phyloP scores from a whole-genome alignment of 2,113 vertebrate species.

The Raphicerus campestris region DNA sequence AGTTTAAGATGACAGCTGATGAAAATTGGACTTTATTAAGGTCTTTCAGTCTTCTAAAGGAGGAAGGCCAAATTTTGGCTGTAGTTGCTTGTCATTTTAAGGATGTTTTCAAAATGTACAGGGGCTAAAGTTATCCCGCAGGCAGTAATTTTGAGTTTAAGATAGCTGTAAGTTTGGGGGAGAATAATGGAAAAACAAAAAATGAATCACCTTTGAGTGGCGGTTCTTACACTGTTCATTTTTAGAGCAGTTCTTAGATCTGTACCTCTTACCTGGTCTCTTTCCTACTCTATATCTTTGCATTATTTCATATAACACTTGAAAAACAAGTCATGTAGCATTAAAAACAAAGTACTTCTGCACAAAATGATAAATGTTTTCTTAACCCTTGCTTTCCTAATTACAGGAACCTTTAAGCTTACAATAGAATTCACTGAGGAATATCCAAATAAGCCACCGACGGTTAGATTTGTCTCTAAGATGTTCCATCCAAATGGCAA shows the following conservation, averaged over 20 bases:
- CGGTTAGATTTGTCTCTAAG: slow-evolving; percentile 99
- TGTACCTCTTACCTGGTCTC: not conserved
- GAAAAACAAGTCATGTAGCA: not conserved
- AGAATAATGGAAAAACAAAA: slow-evolving; percentile 5
- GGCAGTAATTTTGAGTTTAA: slow-evolving; percentile 42
- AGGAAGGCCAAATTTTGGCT: not conserved
- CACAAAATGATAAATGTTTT: slow-evolving; percentile 25
- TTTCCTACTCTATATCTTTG: not conserved
- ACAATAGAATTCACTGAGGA: slow-evolving; percentile 99
- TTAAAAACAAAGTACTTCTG: slow-evolving; percentile 41
- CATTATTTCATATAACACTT: slow-evolving; percentile 26
- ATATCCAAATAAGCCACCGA: slow-evolving; percentile 98
- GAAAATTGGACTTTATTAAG: slow-evolving; percentile 28
- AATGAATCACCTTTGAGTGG: not conserved
- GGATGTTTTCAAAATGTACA: slow-evolving; percentile 10
- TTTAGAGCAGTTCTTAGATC: slow-evolving; percentile 9
- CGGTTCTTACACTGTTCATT: not conserved
- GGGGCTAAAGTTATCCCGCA: not conserved
- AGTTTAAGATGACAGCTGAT: slow-evolving; percentile 19
- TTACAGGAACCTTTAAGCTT: slow-evolving; percentile 97
- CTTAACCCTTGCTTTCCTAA: slow-evolving; percentile 61
- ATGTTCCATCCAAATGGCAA: slow-evolving; percentile 99
- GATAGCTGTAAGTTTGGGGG: not conserved
- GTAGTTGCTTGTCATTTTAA: slow-evolving; percentile 32
- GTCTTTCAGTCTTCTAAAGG: slow-evolving; percentile 5